phyloP scores from a whole-genome alignment of 2,113 vertebrate genomes.

The Myiagra hebetior region DNA sequence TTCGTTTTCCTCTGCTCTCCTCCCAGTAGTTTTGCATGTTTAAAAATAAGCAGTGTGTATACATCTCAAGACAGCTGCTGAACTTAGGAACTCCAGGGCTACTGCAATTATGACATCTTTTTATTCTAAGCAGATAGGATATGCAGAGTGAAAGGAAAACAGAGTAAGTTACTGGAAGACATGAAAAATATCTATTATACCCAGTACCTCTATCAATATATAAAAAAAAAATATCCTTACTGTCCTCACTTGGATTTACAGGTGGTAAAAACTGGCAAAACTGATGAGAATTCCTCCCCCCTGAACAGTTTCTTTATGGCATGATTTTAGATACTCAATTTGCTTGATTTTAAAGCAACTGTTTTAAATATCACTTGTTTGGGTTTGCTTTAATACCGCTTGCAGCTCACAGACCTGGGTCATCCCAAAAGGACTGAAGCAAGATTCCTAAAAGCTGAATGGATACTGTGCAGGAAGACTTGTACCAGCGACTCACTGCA shows the following conservation, averaged over 20 bases:
- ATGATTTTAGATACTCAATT: not conserved
- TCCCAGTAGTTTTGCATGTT: constrained; percentile 4
- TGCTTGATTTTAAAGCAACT: not conserved
- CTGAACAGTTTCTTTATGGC: not conserved
- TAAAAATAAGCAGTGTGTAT: constrained; percentile 5
- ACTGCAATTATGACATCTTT: not conserved
- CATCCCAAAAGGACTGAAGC: not conserved
- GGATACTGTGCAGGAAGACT: not conserved
- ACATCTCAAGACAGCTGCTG: constrained; percentile 13
- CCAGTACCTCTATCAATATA: not conserved
- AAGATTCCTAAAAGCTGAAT: not conserved
- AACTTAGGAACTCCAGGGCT: not conserved
- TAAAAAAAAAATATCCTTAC: not conserved
- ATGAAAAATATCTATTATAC: not conserved
- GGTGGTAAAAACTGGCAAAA: not conserved
- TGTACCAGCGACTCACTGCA: not conserved
- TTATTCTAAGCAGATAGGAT: constrained; percentile 4
- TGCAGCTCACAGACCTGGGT: not conserved
- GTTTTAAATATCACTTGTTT: not conserved
- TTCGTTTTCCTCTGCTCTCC: not conserved
- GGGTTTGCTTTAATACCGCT: not conserved
- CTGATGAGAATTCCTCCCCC: not conserved
- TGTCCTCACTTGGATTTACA: not conserved
- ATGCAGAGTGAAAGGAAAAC: not conserved
- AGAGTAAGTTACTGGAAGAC: not conserved